Evolutionary conservation across 2,113 vertebrate genomes (phyloP).

Genomic region (Pangasianodon hypophthalmus): DNA sequence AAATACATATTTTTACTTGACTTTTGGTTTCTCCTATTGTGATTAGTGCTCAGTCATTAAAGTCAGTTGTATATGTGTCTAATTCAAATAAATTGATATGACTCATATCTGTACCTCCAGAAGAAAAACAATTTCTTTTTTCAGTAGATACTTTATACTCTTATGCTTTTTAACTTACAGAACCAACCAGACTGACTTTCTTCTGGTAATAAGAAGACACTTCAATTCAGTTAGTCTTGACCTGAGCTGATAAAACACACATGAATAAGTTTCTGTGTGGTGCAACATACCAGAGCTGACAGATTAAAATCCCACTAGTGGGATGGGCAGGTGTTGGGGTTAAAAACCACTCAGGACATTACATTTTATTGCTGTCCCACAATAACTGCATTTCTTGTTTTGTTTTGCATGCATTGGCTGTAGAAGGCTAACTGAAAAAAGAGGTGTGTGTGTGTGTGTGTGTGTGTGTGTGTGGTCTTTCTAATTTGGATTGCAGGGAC

Average conservation of each 20-base stretch:
- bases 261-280: not conserved
- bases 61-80: not conserved
- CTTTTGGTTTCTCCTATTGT: not conserved
- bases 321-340: not conserved
- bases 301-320: not conserved
- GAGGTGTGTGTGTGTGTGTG: slow-evolving; percentile 23
- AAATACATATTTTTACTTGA: not conserved
- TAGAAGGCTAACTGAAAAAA: not conserved
- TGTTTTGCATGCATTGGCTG: slow-evolving; percentile 3
- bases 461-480: slow-evolving; percentile 26
- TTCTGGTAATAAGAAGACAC: not conserved
- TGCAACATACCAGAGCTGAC: not conserved
- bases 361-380: not conserved
- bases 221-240: not conserved
- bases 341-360: not conserved
- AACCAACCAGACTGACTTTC: not conserved
- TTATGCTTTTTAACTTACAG: not conserved
- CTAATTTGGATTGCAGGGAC: slow-evolving; percentile 35
- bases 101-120: not conserved
- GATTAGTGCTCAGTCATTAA: not conserved
- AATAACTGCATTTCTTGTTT: not conserved
- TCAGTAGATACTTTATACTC: not conserved
- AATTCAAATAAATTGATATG: not conserved
- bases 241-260: not conserved
- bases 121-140: not conserved